A percentile compares a stretch with the other conserved stretches of the same genome.
Conservation (phyloP, 1,140 invertebrate genomes). For the Sipha flava region DNA sequence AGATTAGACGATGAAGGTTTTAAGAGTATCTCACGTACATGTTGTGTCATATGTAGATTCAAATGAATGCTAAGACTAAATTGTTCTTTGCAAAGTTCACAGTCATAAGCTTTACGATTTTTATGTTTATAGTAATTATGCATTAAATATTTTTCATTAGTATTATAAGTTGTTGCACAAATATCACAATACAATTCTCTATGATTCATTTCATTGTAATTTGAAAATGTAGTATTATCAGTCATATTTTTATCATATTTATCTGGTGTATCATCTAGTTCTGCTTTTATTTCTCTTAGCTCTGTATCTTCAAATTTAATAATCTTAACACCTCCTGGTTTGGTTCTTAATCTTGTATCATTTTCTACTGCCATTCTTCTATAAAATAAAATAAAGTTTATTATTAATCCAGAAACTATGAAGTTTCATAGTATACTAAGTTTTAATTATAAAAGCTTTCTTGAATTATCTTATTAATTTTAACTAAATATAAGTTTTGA, state of each 20-base stretch:
- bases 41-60: not conserved
- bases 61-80: not conserved
- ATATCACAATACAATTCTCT: not conserved
- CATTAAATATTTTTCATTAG: not conserved
- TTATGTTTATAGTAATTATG: not conserved
- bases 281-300: not conserved
- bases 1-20: not conserved
- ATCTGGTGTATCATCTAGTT: not conserved
- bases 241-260: too few relatives aligned
- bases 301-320: not conserved
- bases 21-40: not conserved
- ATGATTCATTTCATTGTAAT: not conserved
- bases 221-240: not conserved
- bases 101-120: not conserved
- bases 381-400: too few relatives aligned
- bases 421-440: too few relatives aligned
- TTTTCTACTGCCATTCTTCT: too few relatives aligned
- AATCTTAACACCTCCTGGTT: too few relatives aligned
- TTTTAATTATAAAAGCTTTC: too few relatives aligned
- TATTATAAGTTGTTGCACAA: not conserved
- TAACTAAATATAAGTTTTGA: too few relatives aligned
- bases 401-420: too few relatives aligned
- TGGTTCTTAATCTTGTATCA: too few relatives aligned
- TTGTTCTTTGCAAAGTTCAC: not conserved
- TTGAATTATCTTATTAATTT: too few relatives aligned